phyloP scores from a whole-genome alignment of 2,113 vertebrate species.

The Semnornis frantzii region DNA sequence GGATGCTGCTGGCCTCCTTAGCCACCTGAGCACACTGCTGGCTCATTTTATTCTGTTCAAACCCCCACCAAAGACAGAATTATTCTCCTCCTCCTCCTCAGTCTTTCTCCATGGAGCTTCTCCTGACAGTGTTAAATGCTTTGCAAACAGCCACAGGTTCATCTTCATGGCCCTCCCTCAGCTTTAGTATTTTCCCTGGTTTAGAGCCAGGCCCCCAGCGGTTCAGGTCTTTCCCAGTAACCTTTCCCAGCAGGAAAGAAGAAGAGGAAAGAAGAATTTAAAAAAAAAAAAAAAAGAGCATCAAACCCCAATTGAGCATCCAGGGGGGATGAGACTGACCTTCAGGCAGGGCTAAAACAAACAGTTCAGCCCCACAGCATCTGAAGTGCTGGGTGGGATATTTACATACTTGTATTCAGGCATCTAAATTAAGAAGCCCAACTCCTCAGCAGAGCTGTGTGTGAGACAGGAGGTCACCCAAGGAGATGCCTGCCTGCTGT shows the following conservation, averaged over 20 bases:
- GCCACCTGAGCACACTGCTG: too few relatives aligned
- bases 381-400: rapidly evolving
- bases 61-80: background rate
- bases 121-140: background rate
- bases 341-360: background rate
- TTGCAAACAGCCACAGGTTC: background rate
- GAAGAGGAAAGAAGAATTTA: background rate
- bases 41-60: background rate
- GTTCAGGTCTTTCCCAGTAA: background rate
- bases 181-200: background rate
- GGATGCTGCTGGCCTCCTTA: too few relatives aligned
- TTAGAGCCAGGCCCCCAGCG: background rate
- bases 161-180: background rate
- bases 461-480: background rate
- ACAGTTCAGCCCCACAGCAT: background rate
- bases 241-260: background rate
- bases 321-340: background rate
- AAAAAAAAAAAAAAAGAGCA: background rate
- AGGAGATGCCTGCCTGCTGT: background rate
- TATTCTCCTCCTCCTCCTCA: background rate
- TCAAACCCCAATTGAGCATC: background rate
- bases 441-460: background rate
- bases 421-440: background rate
- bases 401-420: background rate
- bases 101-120: background rate